Percentiles rank a stretch among this genome's conserved stretches.
Conservation (phyloP, 2,113 vertebrate species). For the Hyperoodon ampullatus region DNA sequence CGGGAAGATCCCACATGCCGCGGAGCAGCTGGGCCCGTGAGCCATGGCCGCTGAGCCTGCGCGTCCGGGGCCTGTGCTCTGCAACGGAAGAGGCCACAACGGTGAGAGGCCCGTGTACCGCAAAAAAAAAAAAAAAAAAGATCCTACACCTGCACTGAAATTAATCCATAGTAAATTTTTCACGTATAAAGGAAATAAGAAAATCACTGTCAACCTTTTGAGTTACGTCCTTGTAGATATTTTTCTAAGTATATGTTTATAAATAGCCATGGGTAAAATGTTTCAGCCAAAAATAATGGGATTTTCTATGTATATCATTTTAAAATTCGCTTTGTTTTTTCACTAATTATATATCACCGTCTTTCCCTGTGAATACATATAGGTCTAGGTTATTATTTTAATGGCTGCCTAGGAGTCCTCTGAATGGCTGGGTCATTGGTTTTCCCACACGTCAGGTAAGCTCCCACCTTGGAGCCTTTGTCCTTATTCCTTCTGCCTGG, state of each 20-base stretch:
- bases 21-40: too few species aligned
- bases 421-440: background rate
- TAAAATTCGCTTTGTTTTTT: background rate
- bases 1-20: too few species aligned
- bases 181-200: background rate
- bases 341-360: rapidly evolving
- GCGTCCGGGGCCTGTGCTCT: too few species aligned
- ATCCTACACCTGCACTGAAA: background rate
- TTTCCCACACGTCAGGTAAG: too few species aligned
- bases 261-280: background rate
- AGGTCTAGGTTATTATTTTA: background rate
- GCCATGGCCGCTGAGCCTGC: too few species aligned
- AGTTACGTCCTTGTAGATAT: background rate
- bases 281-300: background rate
- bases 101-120: too few species aligned
- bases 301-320: background rate
- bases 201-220: background rate
- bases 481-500: too few species aligned
- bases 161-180: background rate
- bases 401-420: too few species aligned
- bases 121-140: background rate
- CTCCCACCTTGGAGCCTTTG: rapidly evolving
- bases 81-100: too few species aligned
- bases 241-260: background rate
- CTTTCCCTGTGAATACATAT: background rate